Evolutionary conservation across 2,888 invertebrate species (phyloP).

Genomic region (Hirtodrosophila alboralis): DNA sequence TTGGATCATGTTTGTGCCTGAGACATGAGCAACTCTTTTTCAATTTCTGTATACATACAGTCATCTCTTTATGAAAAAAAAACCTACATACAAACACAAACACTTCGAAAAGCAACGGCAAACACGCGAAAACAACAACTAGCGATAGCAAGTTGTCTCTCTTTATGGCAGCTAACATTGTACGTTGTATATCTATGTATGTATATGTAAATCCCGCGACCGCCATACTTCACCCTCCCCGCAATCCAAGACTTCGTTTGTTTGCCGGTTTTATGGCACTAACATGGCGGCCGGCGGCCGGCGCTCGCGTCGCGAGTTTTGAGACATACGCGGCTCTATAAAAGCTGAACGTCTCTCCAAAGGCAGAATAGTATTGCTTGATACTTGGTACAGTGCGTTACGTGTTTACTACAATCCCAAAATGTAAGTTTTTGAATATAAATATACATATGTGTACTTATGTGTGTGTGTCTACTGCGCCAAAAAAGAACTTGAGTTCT

Average conservation of each 20-base stretch:
- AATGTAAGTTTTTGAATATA: constrained; percentile 67
- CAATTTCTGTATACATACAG: constrained; percentile 18
- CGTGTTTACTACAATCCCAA: constrained; percentile 29
- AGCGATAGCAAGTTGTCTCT: constrained; percentile 12
- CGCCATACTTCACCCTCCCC: constrained; percentile 1
- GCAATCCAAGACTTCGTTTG: constrained; percentile 16
- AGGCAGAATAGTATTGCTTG: constrained; percentile 54
- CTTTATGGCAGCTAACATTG: constrained; percentile 22
- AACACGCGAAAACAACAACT: constrained; percentile 37
- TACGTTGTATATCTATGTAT: constrained; percentile 1
- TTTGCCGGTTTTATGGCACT: constrained; percentile 40
- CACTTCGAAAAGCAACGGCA: constrained; percentile 35
- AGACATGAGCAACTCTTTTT: constrained; percentile 15
- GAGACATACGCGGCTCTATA: constrained; percentile 42
- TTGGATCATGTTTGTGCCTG: constrained; percentile 24
- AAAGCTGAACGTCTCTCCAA: constrained; percentile 48
- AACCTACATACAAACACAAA: background rate
- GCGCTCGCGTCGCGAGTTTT: constrained; percentile 10
- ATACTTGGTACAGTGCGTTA: constrained; percentile 64
- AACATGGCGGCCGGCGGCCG: constrained; percentile 30
- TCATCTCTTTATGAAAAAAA: constrained; percentile 23
- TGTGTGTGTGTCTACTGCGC: constrained; percentile 19
- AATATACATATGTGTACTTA: constrained; percentile 18
- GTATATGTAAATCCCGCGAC: constrained; percentile 7
- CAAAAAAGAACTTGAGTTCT: constrained; percentile 5